A percentile compares a stretch with the other conserved stretches of the same genome.
Conservation (phyloP, 2,113 vertebrate genomes). For the Rhizomys pruinosus region DNA sequence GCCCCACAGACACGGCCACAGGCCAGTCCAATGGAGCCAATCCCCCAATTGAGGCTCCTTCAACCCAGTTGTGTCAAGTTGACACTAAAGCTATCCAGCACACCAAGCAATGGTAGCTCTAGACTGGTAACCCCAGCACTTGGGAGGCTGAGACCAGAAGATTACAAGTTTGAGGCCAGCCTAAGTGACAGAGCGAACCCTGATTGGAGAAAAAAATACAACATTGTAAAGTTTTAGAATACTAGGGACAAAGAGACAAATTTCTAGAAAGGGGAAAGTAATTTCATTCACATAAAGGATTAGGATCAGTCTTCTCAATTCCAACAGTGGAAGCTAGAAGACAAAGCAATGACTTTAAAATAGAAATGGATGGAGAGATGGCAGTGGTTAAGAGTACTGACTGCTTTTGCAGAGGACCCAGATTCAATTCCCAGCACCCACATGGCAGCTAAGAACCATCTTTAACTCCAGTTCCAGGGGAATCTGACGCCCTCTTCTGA, state of each 20-base stretch:
- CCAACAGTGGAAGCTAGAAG: not conserved
- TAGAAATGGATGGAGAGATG: not conserved
- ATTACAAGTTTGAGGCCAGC: not conserved
- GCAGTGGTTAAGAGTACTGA: too few species aligned
- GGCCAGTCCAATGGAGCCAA: too few species aligned
- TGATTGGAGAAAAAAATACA: not conserved
- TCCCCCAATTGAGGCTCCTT: too few species aligned
- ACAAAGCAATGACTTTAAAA: not conserved
- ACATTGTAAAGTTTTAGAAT: conserved; percentile 1
- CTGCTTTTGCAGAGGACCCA: too few species aligned
- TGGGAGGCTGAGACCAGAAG: not conserved
- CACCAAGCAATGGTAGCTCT: not conserved
- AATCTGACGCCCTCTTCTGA: too few species aligned
- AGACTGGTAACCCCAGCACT: not conserved
- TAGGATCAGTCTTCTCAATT: not conserved
- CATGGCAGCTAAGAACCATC: too few species aligned
- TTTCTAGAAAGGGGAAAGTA: not conserved
- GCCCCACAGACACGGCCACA: too few species aligned
- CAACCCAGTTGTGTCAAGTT: too few species aligned
- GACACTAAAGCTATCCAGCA: too few species aligned
- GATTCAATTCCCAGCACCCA: too few species aligned
- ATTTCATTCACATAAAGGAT: not conserved
- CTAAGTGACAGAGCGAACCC: not conserved
- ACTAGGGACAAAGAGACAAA: not conserved
- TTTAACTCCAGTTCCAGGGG: too few species aligned